Conservation (phyloP, 92 coral and sea anemone genomes). For the Meandrina meandrites region DNA sequence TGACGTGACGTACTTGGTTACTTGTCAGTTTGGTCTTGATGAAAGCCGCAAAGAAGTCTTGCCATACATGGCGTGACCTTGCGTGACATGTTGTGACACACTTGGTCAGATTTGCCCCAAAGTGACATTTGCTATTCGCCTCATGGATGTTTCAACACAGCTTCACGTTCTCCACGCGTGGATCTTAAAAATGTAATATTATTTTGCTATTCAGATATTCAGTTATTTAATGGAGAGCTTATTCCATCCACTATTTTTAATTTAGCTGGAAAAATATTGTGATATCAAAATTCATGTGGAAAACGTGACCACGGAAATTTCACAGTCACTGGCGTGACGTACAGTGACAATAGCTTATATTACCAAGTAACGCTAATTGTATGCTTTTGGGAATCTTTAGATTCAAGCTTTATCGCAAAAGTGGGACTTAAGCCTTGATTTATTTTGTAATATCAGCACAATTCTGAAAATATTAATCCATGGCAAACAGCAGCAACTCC, state of each 20-base stretch:
- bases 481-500: too few species aligned
- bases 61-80: neutral
- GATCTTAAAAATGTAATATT: neutral
- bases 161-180: neutral
- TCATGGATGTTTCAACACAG: neutral
- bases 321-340: neutral
- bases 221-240: conserved; percentile 1
- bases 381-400: neutral
- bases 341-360: neutral
- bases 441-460: neutral
- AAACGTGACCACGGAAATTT: neutral
- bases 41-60: neutral
- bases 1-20: neutral
- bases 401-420: too few species aligned
- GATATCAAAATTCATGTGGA: neutral
- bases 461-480: too few species aligned
- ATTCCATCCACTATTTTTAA: neutral
- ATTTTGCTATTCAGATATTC: neutral
- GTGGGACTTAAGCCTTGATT: too few species aligned
- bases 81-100: neutral
- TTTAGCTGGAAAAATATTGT: neutral
- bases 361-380: neutral
- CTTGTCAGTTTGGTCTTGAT: too few species aligned
- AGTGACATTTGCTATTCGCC: neutral
- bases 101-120: neutral